phyloP scores from a whole-genome alignment of 2,797 vertebrate genomes.

The Pogoniulus pusillus region DNA sequence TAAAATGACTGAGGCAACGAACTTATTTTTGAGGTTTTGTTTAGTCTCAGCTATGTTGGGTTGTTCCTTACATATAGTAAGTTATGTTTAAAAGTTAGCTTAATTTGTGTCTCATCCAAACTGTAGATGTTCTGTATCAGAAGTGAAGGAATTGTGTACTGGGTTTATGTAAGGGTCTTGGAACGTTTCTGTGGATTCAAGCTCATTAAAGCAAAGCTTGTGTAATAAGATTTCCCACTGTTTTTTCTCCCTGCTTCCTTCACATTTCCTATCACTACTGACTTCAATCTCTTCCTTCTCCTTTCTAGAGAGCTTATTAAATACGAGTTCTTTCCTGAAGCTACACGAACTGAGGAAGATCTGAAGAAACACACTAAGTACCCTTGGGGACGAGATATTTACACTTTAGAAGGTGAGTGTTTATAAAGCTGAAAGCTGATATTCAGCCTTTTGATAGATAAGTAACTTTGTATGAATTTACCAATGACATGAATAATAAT shows the following conservation, averaged over 20 bases:
- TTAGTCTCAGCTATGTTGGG: neutral
- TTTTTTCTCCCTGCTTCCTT: neutral
- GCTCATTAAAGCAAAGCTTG: neutral
- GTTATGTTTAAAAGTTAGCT: neutral
- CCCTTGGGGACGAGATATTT: constrained; percentile 97
- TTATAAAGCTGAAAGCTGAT: neutral
- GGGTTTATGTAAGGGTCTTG: neutral
- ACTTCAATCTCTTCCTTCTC: constrained; percentile 38
- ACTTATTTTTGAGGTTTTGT: neutral
- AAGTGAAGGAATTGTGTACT: neutral
- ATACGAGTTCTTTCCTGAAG: constrained; percentile 98
- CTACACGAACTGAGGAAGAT: constrained; percentile 93
- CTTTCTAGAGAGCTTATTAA: constrained; percentile 92
- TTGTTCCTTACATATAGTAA: neutral
- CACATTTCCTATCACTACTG: neutral
- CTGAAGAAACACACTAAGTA: constrained; percentile 90
- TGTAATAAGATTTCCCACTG: neutral
- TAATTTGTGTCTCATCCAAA: neutral
- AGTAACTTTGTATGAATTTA: neutral
- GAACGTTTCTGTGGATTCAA: neutral
- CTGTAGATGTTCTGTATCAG: neutral
- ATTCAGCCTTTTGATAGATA: neutral
- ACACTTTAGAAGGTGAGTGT: constrained; percentile 91
- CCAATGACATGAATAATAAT: neutral
- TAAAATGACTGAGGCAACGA: neutral